Evolutionary conservation across 2,113 vertebrate genomes (phyloP).

Genomic region (Eolophus roseicapilla): DNA sequence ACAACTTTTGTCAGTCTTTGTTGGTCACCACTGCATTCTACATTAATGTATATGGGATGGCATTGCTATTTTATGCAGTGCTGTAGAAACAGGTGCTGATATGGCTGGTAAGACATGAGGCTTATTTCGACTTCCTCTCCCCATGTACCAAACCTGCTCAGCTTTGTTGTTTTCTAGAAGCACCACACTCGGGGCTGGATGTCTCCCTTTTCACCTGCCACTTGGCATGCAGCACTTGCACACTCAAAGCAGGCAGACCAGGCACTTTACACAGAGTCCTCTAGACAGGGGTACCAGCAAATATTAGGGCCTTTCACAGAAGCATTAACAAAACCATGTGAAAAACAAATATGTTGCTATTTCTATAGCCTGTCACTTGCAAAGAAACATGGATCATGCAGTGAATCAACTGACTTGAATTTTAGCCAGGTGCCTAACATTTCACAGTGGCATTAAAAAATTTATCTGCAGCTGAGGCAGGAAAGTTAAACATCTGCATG

Average conservation of each 20-base stretch:
- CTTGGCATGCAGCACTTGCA: background rate
- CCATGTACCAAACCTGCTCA: rapidly evolving
- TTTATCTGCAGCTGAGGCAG: background rate
- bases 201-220: background rate
- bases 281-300: background rate
- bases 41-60: rapidly evolving
- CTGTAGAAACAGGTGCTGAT: background rate
- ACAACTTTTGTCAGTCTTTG: background rate
- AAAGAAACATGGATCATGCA: background rate
- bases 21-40: background rate
- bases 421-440: background rate
- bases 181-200: background rate
- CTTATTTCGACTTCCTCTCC: background rate
- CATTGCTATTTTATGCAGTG: rapidly evolving
- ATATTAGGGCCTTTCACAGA: background rate
- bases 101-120: background rate
- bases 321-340: background rate
- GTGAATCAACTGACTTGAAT: background rate
- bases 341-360: background rate
- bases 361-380: background rate
- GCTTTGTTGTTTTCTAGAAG: background rate
- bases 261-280: background rate
- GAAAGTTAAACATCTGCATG: background rate
- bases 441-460: background rate
- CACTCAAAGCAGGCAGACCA: rapidly evolving